These are phyloP conservation scores for Bellardia bayeri DNA, from an alignment of 2,888 invertebrate genomes.

Conservation along the genomic window DNA sequence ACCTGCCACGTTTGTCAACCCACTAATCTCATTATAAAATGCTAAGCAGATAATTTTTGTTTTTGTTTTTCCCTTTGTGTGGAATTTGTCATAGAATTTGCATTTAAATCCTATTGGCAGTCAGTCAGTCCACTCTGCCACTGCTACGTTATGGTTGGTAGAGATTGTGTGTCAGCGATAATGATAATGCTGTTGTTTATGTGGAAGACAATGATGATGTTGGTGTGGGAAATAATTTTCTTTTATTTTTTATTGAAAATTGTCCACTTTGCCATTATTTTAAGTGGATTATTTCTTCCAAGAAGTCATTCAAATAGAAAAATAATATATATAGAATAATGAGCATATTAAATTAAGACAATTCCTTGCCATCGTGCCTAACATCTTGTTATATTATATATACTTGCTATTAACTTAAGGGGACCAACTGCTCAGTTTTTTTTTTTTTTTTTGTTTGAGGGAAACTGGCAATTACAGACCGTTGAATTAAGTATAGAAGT, in stretches of 20 bases:
- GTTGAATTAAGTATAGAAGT: no score
- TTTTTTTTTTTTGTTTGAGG: not conserved
- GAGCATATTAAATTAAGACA: constrained; percentile 58
- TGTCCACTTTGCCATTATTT: constrained; percentile 68
- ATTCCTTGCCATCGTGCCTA: not conserved
- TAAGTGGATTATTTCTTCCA: constrained; percentile 53
- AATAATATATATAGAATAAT: constrained; percentile 62
- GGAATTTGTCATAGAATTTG: constrained; percentile 9
- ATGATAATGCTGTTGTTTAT: constrained; percentile 8
- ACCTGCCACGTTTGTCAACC: constrained; percentile 65
- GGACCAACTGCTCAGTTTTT: constrained; percentile 18
- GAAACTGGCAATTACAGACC: not conserved
- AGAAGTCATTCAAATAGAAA: constrained; percentile 67
- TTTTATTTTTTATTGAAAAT: constrained; percentile 52
- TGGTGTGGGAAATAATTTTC: constrained; percentile 57
- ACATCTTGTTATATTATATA: constrained; percentile 11
- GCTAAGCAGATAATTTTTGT: constrained; percentile 68
- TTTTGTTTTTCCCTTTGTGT: constrained; percentile 4
- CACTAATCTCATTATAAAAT: constrained; percentile 74
- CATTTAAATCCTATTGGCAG: constrained; percentile 68
- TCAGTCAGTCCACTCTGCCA: constrained; percentile 4
- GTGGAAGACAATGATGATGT: not conserved
- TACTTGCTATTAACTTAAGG: not conserved
- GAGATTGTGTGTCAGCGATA: constrained; percentile 13
- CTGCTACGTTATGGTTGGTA: constrained; percentile 23